These are phyloP conservation scores for Petrosia ficiformis DNA, from an alignment of 37 sponge, comb jelly and placozoan species.

Conservation along the genomic window DNA sequence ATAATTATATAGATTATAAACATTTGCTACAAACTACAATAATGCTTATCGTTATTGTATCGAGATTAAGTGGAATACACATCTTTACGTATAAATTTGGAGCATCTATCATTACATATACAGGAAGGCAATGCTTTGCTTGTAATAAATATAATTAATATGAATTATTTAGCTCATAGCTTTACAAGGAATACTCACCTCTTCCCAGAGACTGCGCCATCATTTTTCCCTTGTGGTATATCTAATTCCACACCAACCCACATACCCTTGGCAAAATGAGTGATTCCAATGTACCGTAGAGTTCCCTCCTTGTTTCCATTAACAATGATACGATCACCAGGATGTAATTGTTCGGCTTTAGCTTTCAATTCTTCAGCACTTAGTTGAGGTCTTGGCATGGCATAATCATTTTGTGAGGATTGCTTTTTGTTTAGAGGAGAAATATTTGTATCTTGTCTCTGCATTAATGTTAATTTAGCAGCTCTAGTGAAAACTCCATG, in stretches of 20 bases:
- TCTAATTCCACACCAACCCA: slow-evolving; percentile 93
- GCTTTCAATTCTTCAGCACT: not conserved
- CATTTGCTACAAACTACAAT: too few relatives aligned
- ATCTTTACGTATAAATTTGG: too few relatives aligned
- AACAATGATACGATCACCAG: slow-evolving; percentile 74
- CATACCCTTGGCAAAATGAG: slow-evolving; percentile 87
- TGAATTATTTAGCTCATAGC: too few relatives aligned
- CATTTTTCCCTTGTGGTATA: slow-evolving; percentile 83
- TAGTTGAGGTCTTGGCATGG: not conserved
- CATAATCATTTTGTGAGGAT: not conserved
- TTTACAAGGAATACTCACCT: slow-evolving; percentile 46
- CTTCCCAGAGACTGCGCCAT: slow-evolving; percentile 86
- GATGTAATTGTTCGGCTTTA: slow-evolving; percentile 7
- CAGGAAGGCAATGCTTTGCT: too few relatives aligned
- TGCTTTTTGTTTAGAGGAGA: not conserved
- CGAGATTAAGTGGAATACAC: too few relatives aligned
- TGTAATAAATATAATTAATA: too few relatives aligned
- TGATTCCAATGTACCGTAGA: slow-evolving; percentile 78
- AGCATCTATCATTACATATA: too few relatives aligned
- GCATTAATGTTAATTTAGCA: slow-evolving; percentile 33
- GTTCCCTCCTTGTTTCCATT: slow-evolving; percentile 73
- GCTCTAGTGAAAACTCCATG: slow-evolving; percentile 70
- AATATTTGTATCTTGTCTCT: not conserved
- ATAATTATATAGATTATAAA: too few relatives aligned
- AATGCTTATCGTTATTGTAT: too few relatives aligned